Conservation (phyloP, 2,888 invertebrate species). For the Drosophila monieri region DNA sequence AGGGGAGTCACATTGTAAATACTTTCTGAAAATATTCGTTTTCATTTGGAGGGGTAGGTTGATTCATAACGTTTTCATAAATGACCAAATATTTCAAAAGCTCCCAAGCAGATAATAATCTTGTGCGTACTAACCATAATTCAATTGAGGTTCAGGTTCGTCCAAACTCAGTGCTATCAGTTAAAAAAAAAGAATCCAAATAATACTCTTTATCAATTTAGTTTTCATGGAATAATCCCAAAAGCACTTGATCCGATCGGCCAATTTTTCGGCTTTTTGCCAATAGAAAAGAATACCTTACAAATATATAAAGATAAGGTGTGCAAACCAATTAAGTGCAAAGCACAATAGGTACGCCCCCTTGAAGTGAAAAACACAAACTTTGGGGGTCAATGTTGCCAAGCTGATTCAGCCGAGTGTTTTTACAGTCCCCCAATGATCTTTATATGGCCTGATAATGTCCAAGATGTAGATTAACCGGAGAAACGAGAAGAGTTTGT, state of each 20-base stretch:
- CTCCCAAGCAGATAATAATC: conserved; percentile 23
- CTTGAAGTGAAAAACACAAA: neutral
- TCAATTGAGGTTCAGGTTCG: neutral
- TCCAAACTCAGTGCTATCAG: conserved; percentile 7
- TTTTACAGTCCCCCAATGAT: neutral
- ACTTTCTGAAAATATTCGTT: neutral
- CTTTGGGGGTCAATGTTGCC: conserved; percentile 29
- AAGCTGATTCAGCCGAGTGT: neutral
- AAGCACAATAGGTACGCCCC: neutral
- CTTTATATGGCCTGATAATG: conserved; percentile 8
- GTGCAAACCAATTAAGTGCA: conserved; percentile 4
- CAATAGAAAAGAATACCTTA: neutral
- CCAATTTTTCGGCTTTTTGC: neutral
- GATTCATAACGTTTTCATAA: no score
- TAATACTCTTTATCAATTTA: conserved; percentile 14
- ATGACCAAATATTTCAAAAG: no score
- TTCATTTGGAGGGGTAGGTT: no score
- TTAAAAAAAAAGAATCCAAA: neutral
- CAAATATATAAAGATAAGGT: conserved; percentile 22
- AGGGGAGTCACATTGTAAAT: neutral
- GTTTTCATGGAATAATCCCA: conserved; percentile 41
- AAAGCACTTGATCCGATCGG: conserved; percentile 10
- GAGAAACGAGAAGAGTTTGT: neutral
- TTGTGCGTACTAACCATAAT: conserved; percentile 2
- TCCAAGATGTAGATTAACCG: conserved; percentile 2